Base-by-base conservation (phyloP, 2,113 vertebrate genomes). In the Lasiurus cinereus region DNA sequence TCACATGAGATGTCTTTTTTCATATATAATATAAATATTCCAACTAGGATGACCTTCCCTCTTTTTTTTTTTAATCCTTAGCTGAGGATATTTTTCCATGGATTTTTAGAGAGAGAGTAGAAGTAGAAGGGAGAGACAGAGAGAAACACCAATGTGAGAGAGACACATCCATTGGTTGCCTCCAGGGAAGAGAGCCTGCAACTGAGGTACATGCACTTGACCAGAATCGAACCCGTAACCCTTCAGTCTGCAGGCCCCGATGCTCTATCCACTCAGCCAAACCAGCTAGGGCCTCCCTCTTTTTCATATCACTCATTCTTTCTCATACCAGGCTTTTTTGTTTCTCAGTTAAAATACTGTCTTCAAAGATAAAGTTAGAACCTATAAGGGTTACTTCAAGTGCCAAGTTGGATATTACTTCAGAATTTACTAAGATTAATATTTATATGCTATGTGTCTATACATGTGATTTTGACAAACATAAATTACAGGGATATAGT, bases 281-380 rank as follows among this genome's bases (percentile, higher is more conserved):
- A 62, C 27, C 72, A 85, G 93, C 29, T 89, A 39, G 82, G 24
- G 64, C 1, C 36, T 50, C 21, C 3, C 36, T 64, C 13, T 27
- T 74, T 43, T 88, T 83, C 74, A 36, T 70, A 64, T 52, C 18
- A 77, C 24, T 87, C 36, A 76, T 93, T 96, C 33, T 50, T 93
- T 93, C 54, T 64, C 39, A 67, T 52, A n/a, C 31, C 85, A 11
- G 11, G 18, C 50, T 84, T 13, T 11, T 97, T 96, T 72, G 77
- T 48, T 36, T 94, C 88, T 94, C 24, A 77, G 19, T 88, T 94
- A 88, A 21, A 84, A 64, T 73, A 54, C 2, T 59, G 8, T 62
- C 43, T 93, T 90, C 29, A 84, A 93, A 90, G 43, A 69, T 74
- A 64, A 76, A 92, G 77, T 8, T 94, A 79, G n/a, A 95, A 79